Evolutionary conservation across 2,888 invertebrate species (phyloP).

Genomic region (Chironomus tentans): DNA sequence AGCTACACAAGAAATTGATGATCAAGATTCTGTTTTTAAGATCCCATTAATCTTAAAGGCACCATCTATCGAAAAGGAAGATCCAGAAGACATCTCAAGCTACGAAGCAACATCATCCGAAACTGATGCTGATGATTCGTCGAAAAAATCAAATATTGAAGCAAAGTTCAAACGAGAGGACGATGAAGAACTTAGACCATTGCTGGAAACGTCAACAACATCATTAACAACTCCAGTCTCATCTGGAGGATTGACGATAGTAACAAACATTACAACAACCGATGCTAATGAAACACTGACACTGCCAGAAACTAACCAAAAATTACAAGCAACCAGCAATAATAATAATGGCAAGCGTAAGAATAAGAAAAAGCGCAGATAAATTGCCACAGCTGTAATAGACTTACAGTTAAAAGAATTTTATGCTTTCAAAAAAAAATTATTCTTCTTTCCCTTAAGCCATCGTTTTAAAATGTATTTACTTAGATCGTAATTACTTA

Average conservation of each 20-base stretch:
- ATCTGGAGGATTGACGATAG: neutral
- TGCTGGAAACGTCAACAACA: constrained; percentile 13
- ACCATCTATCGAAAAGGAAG: neutral
- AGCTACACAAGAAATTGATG: neutral
- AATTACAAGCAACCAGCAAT: constrained; percentile 8
- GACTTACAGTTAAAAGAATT: neutral
- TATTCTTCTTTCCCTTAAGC: neutral
- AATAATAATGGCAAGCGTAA: constrained; percentile 22
- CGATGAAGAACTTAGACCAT: constrained; percentile 19
- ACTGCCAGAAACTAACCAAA: constrained; percentile 26
- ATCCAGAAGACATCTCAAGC: constrained; percentile 9
- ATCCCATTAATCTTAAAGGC: neutral
- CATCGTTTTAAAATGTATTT: neutral
- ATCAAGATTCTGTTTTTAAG: neutral
- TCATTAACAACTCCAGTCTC: neutral
- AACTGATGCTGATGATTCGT: constrained; percentile 20
- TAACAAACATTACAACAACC: constrained; percentile 8
- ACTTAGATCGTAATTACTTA: no score
- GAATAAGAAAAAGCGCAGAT: constrained; percentile 24
- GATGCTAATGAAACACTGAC: constrained; percentile 13
- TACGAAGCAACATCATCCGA: constrained; percentile 15
- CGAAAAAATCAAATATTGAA: neutral
- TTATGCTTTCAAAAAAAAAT: neutral
- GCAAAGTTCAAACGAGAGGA: constrained; percentile 8
- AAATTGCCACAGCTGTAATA: neutral